Evolutionary conservation across 2,888 invertebrate species (phyloP).

Genomic region (Cantharis flavilabris): DNA sequence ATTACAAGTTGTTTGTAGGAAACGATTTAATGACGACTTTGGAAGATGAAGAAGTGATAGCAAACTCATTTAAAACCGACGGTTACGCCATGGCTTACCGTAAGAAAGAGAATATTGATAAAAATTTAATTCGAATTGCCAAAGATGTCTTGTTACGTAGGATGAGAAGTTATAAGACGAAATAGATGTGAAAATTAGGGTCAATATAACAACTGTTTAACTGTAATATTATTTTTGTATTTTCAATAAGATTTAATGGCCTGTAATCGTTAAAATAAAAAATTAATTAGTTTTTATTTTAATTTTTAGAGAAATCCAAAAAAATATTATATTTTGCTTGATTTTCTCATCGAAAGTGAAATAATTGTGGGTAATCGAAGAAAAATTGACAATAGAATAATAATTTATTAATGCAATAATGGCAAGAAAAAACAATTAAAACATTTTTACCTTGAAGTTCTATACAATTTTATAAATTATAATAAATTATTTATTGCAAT

Average conservation of each 20-base stretch:
- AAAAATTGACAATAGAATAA: neutral
- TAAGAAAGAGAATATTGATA: conserved; percentile 8
- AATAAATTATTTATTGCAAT: neutral
- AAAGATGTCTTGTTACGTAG: neutral
- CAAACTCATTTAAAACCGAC: conserved; percentile 26
- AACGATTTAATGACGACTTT: neutral
- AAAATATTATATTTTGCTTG: too few species aligned
- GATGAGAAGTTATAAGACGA: neutral
- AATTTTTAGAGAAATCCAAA: too few species aligned
- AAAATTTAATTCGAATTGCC: neutral
- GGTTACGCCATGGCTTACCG: conserved; percentile 30
- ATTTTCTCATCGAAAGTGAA: neutral
- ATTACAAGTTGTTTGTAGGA: neutral
- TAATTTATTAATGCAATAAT: neutral
- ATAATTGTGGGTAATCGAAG: neutral
- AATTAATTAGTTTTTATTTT: neutral
- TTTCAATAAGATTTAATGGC: neutral
- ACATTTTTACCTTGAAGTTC: neutral
- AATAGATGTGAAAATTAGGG: neutral
- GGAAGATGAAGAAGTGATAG: neutral
- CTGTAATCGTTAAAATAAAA: neutral
- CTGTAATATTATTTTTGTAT: neutral
- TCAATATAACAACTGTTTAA: neutral
- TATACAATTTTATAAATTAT: neutral
- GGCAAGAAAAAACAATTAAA: neutral